These are phyloP conservation scores for Artemia franciscana DNA, from an alignment of 1,140 invertebrate species.

Conservation along the genomic window DNA sequence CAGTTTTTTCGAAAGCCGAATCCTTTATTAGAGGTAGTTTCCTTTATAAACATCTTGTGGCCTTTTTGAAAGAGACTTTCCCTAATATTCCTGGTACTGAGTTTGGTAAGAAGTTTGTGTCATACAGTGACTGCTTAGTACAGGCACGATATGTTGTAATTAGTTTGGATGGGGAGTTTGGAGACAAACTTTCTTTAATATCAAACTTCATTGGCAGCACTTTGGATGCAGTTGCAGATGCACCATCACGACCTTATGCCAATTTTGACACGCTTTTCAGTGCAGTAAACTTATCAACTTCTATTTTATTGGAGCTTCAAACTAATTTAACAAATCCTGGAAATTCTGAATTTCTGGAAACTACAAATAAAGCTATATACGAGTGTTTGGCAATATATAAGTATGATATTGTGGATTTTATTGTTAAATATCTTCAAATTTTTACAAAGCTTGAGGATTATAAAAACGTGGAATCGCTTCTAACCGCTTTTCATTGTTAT, in stretches of 20 bases:
- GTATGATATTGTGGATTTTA: no score
- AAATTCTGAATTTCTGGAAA: no score
- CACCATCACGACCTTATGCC: background rate
- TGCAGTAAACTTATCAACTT: background rate
- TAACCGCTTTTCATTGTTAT: no score
- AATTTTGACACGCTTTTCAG: background rate
- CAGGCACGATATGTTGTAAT: background rate
- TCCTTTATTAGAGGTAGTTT: slow-evolving; percentile 9
- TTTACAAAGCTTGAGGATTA: no score
- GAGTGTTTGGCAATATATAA: no score
- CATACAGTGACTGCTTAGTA: background rate
- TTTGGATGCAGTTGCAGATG: background rate
- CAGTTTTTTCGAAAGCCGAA: slow-evolving; percentile 10
- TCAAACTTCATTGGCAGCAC: background rate
- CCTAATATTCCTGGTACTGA: slow-evolving; percentile 1
- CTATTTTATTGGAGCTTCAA: background rate
- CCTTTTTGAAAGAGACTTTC: slow-evolving; percentile 10
- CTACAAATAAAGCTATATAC: no score
- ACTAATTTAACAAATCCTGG: no score
- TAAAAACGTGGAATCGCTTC: no score
- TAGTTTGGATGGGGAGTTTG: background rate
- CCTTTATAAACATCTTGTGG: slow-evolving; percentile 9
- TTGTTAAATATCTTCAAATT: no score
- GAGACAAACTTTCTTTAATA: background rate
- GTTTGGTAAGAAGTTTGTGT: background rate